Evolutionary conservation across 2,888 invertebrate genomes (phyloP), one percentile per base, ranked within the genome.

Genomic region (Uloborus plumipes): DNA sequence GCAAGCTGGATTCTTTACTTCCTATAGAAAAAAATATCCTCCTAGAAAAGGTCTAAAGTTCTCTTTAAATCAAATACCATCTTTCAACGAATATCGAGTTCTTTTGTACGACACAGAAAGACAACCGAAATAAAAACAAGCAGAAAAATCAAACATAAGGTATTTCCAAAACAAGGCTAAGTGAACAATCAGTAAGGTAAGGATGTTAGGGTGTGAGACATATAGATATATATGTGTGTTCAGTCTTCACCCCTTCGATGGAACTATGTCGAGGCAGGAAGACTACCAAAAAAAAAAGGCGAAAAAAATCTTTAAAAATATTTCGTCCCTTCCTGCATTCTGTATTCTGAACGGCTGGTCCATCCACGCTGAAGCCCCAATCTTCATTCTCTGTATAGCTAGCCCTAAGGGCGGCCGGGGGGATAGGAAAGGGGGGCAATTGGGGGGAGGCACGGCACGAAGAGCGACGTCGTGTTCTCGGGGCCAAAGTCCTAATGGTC

Each of bases 401-500:
- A 51, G 78, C 79, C 79, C 55, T 50, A 67, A 64, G 64, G 79
- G 79, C 79, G 31, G 79, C 72, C 39, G 67, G 61, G 64, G 62
- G 49, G 16, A 39, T n/a, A n/a, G 50, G 26, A 70, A 62, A 31
- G 49, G 20, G 49, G 58, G 53, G 20, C 53, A 39, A 18, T 47
- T 11, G 22, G 71, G 18, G 61, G 20, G 20, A 13, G 61, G 55
- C 50, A 39, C n/a, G 39, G 26, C 26, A 66, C 55, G 65, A 20
- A 64, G 74, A 31, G 55, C 53, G 53, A 62, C 26, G 76, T 76
- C 76, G 76, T 76, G 76, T 76, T 76, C 76, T 70, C 39, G 72
- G 66, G 72, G 72, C 74, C 74, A 74, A 81, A 81, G 80, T 81
- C 80, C 80, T 81, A 81, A 81, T 81, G 80, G 80, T 81, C 80